phyloP scores from a whole-genome alignment of 2,888 invertebrate genomes.

The Ormyrus nitidulus region DNA sequence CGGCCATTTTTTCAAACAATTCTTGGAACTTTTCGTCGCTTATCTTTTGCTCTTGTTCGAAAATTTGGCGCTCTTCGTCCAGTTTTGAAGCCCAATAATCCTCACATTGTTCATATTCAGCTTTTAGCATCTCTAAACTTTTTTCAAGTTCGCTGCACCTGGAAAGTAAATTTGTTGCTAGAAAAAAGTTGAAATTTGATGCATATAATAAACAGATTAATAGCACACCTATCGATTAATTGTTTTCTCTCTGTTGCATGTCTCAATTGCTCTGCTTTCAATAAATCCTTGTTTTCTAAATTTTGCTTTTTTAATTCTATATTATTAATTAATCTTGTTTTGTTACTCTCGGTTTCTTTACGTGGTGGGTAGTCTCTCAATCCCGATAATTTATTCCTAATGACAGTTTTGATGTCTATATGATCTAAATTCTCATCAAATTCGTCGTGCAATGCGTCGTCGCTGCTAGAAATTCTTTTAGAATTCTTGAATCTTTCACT shows the following conservation, averaged over 20 bases:
- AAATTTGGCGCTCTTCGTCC: conserved; percentile 85
- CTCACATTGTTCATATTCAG: conserved; percentile 90
- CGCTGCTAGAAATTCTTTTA: conserved; percentile 56
- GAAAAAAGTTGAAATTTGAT: neutral
- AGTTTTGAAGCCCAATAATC: conserved; percentile 91
- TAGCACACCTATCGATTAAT: conserved; percentile 63
- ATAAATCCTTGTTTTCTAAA: conserved; percentile 34
- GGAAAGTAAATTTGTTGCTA: conserved; percentile 59
- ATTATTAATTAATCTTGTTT: conserved; percentile 31
- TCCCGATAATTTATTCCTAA: conserved; percentile 64
- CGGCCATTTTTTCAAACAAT: conserved; percentile 84
- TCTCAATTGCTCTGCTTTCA: conserved; percentile 73
- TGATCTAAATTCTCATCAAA: conserved; percentile 62
- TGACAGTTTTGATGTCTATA: conserved; percentile 60
- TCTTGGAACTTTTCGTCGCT: conserved; percentile 87
- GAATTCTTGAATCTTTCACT: conserved; percentile 37
- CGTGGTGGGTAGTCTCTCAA: conserved; percentile 61
- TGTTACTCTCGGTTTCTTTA: conserved; percentile 62
- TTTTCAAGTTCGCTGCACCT: conserved; percentile 83
- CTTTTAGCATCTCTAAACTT: conserved; percentile 84
- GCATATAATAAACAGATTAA: neutral
- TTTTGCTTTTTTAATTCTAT: conserved; percentile 30
- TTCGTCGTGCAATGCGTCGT: conserved; percentile 58
- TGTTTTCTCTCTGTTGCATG: conserved; percentile 72
- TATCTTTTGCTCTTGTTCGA: conserved; percentile 85